Evolutionary conservation across 1,140 invertebrate species (phyloP).

Genomic region (Sarcophaga bullata): DNA sequence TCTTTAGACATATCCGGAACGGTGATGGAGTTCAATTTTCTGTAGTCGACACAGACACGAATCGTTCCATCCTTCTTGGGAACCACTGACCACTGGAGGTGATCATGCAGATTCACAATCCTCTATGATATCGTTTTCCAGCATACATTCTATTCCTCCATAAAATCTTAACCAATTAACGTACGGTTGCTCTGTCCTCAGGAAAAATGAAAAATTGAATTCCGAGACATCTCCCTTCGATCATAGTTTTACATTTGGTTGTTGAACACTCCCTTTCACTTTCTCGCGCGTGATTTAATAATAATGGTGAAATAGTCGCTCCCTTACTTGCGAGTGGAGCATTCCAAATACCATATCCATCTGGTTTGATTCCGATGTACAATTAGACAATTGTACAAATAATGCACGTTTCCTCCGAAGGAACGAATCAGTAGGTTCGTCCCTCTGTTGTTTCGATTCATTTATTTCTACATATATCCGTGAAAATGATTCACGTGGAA

Average conservation of each 20-base stretch:
- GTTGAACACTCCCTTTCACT: not conserved
- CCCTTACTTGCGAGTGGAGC: constrained; percentile 40
- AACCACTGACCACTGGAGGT: constrained; percentile 58
- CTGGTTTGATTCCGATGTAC: constrained; percentile 15
- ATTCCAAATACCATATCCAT: no score
- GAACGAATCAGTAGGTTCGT: constrained; percentile 43
- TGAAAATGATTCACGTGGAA: constrained; percentile 39
- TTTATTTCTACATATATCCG: constrained; percentile 43
- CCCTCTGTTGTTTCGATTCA: constrained; percentile 36
- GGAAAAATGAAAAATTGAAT: no score
- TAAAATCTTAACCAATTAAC: constrained; percentile 44
- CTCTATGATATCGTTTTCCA: constrained; percentile 59
- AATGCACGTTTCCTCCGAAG: constrained; percentile 40
- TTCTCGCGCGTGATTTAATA: constrained; percentile 30
- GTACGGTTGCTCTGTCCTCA: constrained; percentile 34
- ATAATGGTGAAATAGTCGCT: constrained; percentile 38
- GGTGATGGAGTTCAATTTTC: no score
- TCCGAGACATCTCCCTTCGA: constrained; percentile 22
- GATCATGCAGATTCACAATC: constrained; percentile 61
- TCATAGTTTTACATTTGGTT: not conserved
- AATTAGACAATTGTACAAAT: constrained; percentile 37
- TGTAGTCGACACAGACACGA: no score
- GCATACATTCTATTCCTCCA: constrained; percentile 50
- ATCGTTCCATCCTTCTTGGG: no score
- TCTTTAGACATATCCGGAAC: no score